A percentile compares a stretch with the other conserved stretches of the same genome.
Conservation (phyloP, 2,113 vertebrate species). For the Numida meleagris region DNA sequence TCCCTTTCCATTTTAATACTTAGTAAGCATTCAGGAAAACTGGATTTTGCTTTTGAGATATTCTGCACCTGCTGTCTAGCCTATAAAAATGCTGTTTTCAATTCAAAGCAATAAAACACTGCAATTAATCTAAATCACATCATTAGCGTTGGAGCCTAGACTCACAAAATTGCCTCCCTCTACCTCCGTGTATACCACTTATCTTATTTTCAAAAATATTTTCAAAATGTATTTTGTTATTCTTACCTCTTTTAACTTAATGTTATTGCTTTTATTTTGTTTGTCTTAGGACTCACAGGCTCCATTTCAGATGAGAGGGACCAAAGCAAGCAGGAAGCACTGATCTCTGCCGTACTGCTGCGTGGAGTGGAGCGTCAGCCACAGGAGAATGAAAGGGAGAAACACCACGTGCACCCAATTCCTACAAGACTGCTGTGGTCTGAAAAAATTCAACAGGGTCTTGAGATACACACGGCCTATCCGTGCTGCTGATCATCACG, state of each 20-base stretch:
- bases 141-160: slow-evolving; percentile 46
- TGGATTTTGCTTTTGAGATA: slow-evolving; percentile 67
- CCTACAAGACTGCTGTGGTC: not conserved
- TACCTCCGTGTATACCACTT: not conserved
- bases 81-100: slow-evolving; percentile 73
- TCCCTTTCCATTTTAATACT: slow-evolving; percentile 62
- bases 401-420: accelerated
- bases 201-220: slow-evolving; percentile 14
- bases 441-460: accelerated
- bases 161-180: slow-evolving; percentile 28
- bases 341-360: accelerated
- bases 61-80: slow-evolving; percentile 71
- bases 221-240: not conserved
- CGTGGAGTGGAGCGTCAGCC: accelerated
- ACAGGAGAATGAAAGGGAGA: not conserved
- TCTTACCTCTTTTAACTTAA: not conserved
- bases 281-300: not conserved
- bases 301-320: not conserved
- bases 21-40: slow-evolving; percentile 50
- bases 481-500: not conserved
- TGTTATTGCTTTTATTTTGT: not conserved
- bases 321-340: accelerated
- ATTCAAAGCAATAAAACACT: slow-evolving; percentile 72
- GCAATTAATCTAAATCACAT: slow-evolving; percentile 73
- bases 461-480: accelerated